Conservation (phyloP, 2,888 invertebrate genomes). For the Lagria hirta region DNA sequence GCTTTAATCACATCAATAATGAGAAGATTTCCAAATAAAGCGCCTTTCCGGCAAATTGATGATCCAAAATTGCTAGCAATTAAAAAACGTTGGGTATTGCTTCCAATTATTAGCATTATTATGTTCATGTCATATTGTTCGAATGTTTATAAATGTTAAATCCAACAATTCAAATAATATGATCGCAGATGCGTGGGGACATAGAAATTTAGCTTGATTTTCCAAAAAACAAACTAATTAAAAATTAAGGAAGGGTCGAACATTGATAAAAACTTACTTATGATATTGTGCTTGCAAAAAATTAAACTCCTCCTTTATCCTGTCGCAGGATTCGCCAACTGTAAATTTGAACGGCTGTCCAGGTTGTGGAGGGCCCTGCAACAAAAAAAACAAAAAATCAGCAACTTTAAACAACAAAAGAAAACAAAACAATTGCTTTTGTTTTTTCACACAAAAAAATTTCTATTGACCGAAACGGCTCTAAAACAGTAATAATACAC, state of each 20-base stretch:
- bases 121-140: no score
- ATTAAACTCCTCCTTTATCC: constrained; percentile 95
- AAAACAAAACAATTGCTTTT: constrained; percentile 19
- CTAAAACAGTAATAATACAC: constrained; percentile 5
- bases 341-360: constrained; percentile 94
- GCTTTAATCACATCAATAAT: no score
- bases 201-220: no score
- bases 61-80: neutral
- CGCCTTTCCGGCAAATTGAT: no score
- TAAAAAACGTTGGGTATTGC: neutral
- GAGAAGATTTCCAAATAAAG: no score
- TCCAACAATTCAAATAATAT: no score
- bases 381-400: constrained; percentile 46
- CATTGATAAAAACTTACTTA: constrained; percentile 68
- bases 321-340: constrained; percentile 88
- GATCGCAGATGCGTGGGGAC: no score
- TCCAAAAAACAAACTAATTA: neutral
- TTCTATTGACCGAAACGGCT: no score
- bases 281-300: constrained; percentile 95
- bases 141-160: no score
- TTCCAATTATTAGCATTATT: neutral
- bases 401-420: constrained; percentile 17
- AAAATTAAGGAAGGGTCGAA: neutral
- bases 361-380: constrained; percentile 82
- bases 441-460: no score